Conservation (phyloP, 30 jellyfish, hydroid and myxozoan genomes). For the Pelagia noctiluca region DNA sequence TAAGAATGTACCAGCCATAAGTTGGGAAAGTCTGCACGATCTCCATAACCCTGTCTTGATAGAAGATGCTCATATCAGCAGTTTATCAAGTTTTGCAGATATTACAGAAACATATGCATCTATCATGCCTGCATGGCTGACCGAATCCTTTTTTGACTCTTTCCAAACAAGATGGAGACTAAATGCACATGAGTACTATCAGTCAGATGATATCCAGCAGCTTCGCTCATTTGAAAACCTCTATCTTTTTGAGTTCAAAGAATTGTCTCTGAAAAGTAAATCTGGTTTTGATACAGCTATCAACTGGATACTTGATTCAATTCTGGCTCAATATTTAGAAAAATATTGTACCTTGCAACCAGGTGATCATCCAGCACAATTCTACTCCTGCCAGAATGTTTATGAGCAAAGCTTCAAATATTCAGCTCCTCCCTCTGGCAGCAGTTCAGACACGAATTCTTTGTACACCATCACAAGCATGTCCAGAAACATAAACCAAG, state of each 20-base stretch:
- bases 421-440: neutral
- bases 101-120: too few species aligned
- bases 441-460: constrained; percentile 6
- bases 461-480: neutral
- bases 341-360: neutral
- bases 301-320: neutral
- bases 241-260: neutral
- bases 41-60: too few species aligned
- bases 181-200: neutral
- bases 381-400: neutral
- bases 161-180: neutral
- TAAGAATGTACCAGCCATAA: too few species aligned
- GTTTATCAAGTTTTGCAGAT: too few species aligned
- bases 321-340: neutral
- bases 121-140: neutral
- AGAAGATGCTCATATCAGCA: too few species aligned
- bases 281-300: neutral
- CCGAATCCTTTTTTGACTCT: neutral
- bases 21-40: too few species aligned
- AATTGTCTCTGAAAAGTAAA: neutral
- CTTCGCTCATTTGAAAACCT: neutral
- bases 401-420: neutral
- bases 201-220: neutral
- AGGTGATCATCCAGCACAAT: neutral
- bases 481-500: neutral